phyloP scores from a whole-genome alignment of 2,888 invertebrate genomes.

The Drosophila pullipes region DNA sequence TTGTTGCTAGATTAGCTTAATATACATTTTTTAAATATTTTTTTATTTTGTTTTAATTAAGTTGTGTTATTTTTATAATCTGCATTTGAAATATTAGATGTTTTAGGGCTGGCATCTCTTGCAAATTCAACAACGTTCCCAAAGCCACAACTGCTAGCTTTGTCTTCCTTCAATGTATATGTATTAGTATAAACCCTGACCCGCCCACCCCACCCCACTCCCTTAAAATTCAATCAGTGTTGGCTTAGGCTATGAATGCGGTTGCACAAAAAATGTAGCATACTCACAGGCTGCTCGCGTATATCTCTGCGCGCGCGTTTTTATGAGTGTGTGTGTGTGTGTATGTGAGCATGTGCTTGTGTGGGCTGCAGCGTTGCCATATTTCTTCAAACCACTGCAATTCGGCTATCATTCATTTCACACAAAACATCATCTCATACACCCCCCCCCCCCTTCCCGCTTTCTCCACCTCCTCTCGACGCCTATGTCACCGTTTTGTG shows the following conservation, averaged over 20 bases:
- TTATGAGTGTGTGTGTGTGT: neutral
- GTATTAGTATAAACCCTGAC: neutral
- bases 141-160: neutral
- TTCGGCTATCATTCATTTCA: constrained; percentile 62
- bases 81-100: neutral
- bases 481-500: constrained; percentile 25
- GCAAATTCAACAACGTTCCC: neutral
- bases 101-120: neutral
- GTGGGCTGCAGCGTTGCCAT: constrained; percentile 54
- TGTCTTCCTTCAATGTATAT: neutral
- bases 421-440: constrained; percentile 31
- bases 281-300: constrained; percentile 62
- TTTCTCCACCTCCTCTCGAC: neutral
- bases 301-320: constrained; percentile 19
- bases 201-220: neutral
- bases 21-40: neutral
- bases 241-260: constrained; percentile 6
- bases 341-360: neutral
- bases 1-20: too few species aligned
- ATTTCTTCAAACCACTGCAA: constrained; percentile 42
- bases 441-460: neutral
- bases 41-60: neutral
- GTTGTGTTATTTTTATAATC: neutral
- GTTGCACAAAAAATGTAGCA: constrained; percentile 50
- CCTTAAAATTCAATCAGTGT: constrained; percentile 31